Evolutionary conservation across 2,888 invertebrate genomes (phyloP).

Genomic region (Anorthoa munda): DNA sequence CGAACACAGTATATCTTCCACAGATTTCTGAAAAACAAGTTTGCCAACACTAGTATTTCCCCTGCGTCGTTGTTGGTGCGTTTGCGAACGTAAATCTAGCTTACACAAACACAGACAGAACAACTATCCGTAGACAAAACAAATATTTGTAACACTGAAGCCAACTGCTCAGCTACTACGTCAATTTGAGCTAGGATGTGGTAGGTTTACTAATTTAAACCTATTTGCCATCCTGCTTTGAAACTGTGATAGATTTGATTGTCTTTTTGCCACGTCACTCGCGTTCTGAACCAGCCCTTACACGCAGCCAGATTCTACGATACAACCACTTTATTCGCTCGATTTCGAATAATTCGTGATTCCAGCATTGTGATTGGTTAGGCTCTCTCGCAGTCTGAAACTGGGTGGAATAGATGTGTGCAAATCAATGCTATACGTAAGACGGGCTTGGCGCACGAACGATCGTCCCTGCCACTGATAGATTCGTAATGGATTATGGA

Average conservation of each 20-base stretch:
- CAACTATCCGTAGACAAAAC: conserved; percentile 21
- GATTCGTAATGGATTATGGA: conserved; percentile 65
- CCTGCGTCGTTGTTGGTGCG: conserved; percentile 15
- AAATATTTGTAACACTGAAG: conserved; percentile 30
- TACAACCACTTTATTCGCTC: conserved; percentile 52
- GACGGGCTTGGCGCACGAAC: conserved; percentile 46
- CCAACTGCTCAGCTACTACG: conserved; percentile 3
- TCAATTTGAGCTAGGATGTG: conserved; percentile 21
- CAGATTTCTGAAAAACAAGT: conserved; percentile 30
- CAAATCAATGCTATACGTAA: conserved; percentile 55
- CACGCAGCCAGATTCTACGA: conserved; percentile 37
- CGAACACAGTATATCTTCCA: not conserved
- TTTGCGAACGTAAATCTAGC: conserved; percentile 41
- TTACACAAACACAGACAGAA: conserved; percentile 26
- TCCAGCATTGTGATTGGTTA: conserved; percentile 47
- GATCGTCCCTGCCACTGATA: conserved; percentile 56
- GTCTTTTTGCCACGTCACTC: conserved; percentile 3
- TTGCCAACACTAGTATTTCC: conserved; percentile 31
- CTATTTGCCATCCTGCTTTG: not conserved
- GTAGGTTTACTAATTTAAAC: conserved; percentile 30
- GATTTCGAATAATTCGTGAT: conserved; percentile 57
- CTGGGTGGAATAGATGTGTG: conserved; percentile 52
- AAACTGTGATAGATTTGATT: conserved; percentile 15
- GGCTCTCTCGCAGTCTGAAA: conserved; percentile 36
- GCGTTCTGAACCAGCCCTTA: conserved; percentile 20